These are phyloP conservation scores for Bedellia somnulentella DNA, from an alignment of 2,888 invertebrate genomes.

Conservation along the genomic window DNA sequence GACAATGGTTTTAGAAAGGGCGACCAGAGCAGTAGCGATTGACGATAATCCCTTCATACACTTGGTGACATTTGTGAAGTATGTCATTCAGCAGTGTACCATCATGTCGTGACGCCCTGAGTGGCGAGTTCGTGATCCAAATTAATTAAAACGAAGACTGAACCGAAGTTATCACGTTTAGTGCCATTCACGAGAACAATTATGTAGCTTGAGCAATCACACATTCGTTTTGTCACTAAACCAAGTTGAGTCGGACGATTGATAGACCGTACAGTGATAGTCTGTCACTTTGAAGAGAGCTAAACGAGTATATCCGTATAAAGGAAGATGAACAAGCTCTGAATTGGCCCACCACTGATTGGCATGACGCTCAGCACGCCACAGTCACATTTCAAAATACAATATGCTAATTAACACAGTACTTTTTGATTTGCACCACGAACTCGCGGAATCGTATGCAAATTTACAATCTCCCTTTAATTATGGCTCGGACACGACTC, in stretches of 20 bases:
- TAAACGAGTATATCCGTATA: too few relatives aligned
- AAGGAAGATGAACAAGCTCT: too few relatives aligned
- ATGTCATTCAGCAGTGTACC: slow-evolving; percentile 46
- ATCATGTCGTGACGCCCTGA: slow-evolving; percentile 51
- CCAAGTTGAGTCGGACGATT: too few relatives aligned
- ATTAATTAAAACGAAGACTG: slow-evolving; percentile 59
- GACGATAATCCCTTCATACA: slow-evolving; percentile 34
- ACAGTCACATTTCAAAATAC: slow-evolving; percentile 58
- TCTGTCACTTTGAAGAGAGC: too few relatives aligned
- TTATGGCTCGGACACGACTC: slow-evolving; percentile 52
- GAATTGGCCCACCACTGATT: slow-evolving; percentile 48
- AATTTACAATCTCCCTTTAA: slow-evolving; percentile 49
- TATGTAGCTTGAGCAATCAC: too few relatives aligned
- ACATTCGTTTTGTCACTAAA: too few relatives aligned
- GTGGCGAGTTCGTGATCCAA: slow-evolving; percentile 60
- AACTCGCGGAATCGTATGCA: slow-evolving; percentile 55
- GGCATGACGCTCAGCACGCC: slow-evolving; percentile 40
- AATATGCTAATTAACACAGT: slow-evolving; percentile 57
- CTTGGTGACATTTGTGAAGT: slow-evolving; percentile 59
- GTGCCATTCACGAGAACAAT: too few relatives aligned
- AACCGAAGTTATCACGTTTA: slow-evolving; percentile 54
- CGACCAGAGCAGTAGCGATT: slow-evolving; percentile 24
- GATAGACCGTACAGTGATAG: too few relatives aligned
- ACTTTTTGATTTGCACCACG: slow-evolving; percentile 45
- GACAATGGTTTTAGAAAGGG: slow-evolving; percentile 17